Percentiles rank a stretch among this genome's conserved stretches.
Evolutionary conservation across 2,113 vertebrate genomes (phyloP).

Genomic region (Alexandromys fortis): DNA sequence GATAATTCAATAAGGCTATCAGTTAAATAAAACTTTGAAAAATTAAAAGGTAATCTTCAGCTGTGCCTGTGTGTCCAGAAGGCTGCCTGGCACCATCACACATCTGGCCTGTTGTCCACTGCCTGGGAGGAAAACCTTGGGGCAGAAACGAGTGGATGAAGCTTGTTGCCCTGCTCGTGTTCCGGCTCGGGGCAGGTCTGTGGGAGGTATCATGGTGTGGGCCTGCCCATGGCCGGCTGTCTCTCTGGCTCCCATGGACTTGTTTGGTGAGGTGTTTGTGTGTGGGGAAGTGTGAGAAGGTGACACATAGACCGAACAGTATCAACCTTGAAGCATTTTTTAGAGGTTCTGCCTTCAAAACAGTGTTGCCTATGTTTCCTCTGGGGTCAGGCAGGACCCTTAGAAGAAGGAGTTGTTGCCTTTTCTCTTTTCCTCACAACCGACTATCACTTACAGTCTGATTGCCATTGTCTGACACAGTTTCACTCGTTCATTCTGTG

Average conservation of each 20-base stretch:
- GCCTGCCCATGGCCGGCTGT: background rate
- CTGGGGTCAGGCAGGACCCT: background rate
- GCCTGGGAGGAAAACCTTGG: too few species aligned
- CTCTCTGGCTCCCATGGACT: background rate
- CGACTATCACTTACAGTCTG: too few species aligned
- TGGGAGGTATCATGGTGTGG: background rate
- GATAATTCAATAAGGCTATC: constrained; percentile 79
- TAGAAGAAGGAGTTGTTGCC: background rate
- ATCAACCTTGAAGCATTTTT: background rate
- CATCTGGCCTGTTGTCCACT: background rate
- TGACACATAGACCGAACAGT: background rate
- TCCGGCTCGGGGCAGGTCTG: too few species aligned
- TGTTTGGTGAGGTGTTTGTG: background rate
- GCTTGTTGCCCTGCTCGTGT: background rate
- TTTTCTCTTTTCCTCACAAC: background rate
- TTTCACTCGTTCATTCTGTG: background rate
- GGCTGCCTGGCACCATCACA: background rate
- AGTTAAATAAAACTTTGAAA: constrained; percentile 68
- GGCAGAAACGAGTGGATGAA: background rate
- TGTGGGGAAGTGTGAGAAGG: background rate
- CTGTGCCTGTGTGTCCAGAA: background rate
- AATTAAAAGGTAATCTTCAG: background rate
- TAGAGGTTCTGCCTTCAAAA: background rate
- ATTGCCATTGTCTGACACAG: background rate
- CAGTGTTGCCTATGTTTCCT: background rate